Conservation (phyloP, 2,888 invertebrate genomes). For the Lithosia quadra region DNA sequence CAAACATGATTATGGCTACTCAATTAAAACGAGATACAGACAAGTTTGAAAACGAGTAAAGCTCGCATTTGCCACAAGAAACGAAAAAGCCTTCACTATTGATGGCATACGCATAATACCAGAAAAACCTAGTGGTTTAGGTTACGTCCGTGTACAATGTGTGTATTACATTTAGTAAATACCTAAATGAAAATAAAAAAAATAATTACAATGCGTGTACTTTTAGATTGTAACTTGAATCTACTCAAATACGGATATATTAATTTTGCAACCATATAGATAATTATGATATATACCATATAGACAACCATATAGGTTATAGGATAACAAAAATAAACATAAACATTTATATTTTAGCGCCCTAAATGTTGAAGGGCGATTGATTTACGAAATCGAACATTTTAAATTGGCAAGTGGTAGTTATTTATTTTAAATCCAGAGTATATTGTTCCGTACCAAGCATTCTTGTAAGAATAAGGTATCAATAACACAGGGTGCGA, state of each 20-base stretch:
- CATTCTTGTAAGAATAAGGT: background rate
- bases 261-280: background rate
- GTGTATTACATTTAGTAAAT: too few relatives aligned
- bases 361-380: background rate
- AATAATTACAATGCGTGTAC: background rate
- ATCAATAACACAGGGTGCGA: too few relatives aligned
- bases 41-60: background rate
- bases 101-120: too few relatives aligned
- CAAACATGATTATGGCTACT: too few relatives aligned
- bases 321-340: constrained; percentile 2
- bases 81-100: too few relatives aligned
- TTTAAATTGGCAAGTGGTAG: background rate
- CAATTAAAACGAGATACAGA: background rate
- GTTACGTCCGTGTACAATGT: too few relatives aligned
- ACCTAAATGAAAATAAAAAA: too few relatives aligned
- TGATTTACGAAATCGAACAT: background rate
- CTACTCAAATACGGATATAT: background rate
- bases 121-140: too few relatives aligned
- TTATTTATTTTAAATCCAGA: background rate
- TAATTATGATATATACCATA: too few relatives aligned
- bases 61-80: background rate
- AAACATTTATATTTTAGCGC: background rate
- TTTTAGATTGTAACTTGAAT: background rate
- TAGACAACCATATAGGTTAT: too few relatives aligned
- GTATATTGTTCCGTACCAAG: background rate